These are phyloP conservation scores for Sebastes baramenuke DNA, from an alignment of 2,797 vertebrate genomes.

Conservation along the genomic window DNA sequence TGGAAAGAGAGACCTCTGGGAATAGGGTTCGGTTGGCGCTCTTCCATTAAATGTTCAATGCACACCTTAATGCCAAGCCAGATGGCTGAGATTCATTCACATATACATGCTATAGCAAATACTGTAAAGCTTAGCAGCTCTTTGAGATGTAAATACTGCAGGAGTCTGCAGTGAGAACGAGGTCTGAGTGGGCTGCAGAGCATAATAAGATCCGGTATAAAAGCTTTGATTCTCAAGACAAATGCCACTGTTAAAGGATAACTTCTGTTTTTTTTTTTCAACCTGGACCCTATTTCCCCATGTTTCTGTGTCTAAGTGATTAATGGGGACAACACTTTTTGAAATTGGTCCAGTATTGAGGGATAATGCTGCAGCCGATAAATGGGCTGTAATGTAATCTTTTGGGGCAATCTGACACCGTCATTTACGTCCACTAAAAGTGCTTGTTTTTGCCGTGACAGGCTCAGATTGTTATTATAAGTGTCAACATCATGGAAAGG, in stretches of 20 bases:
- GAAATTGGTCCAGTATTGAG: no score
- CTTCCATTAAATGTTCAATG: conserved; percentile 62
- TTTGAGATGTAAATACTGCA: conserved; percentile 54
- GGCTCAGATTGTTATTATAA: no score
- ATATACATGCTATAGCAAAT: conserved; percentile 27
- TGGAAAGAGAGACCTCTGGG: conserved; percentile 55
- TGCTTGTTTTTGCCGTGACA: no score
- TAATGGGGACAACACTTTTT: no score
- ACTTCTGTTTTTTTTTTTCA: no score
- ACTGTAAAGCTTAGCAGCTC: conserved; percentile 11
- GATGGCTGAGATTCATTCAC: conserved; percentile 56
- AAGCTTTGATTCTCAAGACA: neutral
- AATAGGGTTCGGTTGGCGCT: conserved; percentile 43
- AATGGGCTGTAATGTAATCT: no score
- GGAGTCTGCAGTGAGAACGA: neutral
- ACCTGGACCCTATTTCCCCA: no score
- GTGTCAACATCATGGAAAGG: no score
- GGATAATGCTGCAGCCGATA: accelerated
- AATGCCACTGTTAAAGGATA: neutral
- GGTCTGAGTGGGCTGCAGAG: neutral
- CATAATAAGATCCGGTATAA: neutral
- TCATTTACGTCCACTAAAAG: no score
- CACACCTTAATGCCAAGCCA: conserved; percentile 57
- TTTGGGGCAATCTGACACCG: no score
- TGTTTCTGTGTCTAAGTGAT: accelerated